phyloP scores from a whole-genome alignment of 2,888 invertebrate species.

The Antheraea assamensis region DNA sequence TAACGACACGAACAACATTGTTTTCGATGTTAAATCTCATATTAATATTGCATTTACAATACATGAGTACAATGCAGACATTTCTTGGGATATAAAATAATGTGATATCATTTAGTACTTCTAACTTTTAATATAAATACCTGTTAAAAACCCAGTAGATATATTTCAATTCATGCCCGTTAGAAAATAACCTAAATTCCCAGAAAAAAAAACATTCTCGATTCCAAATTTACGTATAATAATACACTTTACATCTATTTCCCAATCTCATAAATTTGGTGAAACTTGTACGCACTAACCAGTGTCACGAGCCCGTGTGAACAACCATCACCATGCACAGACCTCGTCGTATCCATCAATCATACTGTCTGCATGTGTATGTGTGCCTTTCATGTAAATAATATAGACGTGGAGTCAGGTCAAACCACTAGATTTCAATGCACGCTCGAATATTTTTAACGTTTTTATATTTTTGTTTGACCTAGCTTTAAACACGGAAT shows the following conservation, averaged over 20 bases:
- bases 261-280: conserved; percentile 30
- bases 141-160: neutral
- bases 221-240: conserved; percentile 25
- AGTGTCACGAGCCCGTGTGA: conserved; percentile 44
- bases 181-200: neutral
- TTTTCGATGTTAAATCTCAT: neutral
- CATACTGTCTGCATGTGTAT: conserved; percentile 52
- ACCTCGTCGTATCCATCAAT: conserved; percentile 47
- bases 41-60: neutral
- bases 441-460: conserved; percentile 37
- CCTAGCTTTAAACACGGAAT: conserved; percentile 57
- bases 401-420: conserved; percentile 10
- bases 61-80: no score
- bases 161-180: neutral
- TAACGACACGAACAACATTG: neutral
- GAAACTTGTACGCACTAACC: conserved; percentile 29
- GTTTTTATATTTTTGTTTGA: no score
- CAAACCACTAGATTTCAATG: neutral
- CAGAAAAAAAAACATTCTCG: neutral
- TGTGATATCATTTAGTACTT: no score
- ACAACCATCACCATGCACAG: conserved; percentile 80
- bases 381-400: conserved; percentile 61
- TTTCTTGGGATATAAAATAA: no score
- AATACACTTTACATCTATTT: conserved; percentile 24
- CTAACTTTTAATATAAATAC: neutral